These are phyloP conservation scores for Xyliphius kryptos DNA, from an alignment of 2,113 vertebrate genomes.

Conservation along the genomic window DNA sequence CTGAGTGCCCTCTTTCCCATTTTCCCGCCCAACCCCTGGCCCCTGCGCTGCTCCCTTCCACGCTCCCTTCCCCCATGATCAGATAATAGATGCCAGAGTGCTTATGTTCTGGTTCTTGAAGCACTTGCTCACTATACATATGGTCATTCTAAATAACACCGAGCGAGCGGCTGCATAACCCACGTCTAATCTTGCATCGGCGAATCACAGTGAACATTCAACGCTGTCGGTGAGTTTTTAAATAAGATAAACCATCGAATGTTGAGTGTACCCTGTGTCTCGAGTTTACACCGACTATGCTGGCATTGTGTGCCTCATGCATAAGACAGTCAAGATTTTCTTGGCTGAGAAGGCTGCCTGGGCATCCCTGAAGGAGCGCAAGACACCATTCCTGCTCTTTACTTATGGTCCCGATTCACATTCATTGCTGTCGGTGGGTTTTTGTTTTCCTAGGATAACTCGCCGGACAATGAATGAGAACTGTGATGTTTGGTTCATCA, in stretches of 20 bases:
- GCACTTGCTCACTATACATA: too few species aligned
- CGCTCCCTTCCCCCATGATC: slow-evolving; percentile 40
- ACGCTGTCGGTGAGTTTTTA: slow-evolving; percentile 98
- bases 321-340: too few species aligned
- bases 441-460: too few species aligned
- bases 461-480: too few species aligned
- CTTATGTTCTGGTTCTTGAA: slow-evolving; percentile 28
- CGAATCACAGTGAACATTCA: slow-evolving; percentile 99
- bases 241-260: slow-evolving; percentile 64
- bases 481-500: too few species aligned
- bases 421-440: slow-evolving; percentile 78
- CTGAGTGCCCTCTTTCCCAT: slow-evolving; percentile 28
- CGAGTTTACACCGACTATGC: slow-evolving; percentile 39
- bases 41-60: too few species aligned
- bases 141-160: too few species aligned
- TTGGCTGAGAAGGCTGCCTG: too few species aligned
- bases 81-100: slow-evolving; percentile 35
- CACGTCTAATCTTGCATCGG: too few species aligned
- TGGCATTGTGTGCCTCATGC: slow-evolving; percentile 11
- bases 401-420: slow-evolving; percentile 64
- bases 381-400: too few species aligned
- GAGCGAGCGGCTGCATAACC: too few species aligned
- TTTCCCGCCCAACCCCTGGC: slow-evolving; percentile 37
- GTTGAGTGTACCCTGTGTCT: slow-evolving; percentile 64
- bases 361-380: too few species aligned